Evolutionary conservation across 2,888 invertebrate genomes (phyloP), one percentile per base, ranked within the genome.

Genomic region (Baronia brevicornis): DNA sequence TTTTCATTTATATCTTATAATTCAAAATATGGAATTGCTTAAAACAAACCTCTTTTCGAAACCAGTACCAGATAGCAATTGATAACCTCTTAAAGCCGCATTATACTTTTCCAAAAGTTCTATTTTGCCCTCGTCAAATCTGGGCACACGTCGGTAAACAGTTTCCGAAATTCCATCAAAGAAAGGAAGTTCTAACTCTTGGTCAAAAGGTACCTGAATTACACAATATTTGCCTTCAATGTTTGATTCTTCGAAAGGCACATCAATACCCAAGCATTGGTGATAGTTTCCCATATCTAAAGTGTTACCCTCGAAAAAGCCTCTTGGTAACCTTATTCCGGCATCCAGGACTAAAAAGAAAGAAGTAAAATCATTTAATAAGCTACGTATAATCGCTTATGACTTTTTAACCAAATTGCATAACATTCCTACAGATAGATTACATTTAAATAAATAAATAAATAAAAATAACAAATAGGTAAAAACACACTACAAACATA

Each of bases 191-290:
- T 12, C 26, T 33, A 36, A 39, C 12, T 33, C 42, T 29, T 44
- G 39, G 28, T 10, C 25, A n/a, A 8, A 29, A 2, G 41, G 60
- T 2, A 64, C 44, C 1, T 17, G 21, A 9, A 66, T 61, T 15
- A 64, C 45, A 19, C 74, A 73, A 29, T 60, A 67, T 38, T 69
- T 69, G 3, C 68, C 67, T 41, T 56, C 46, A 1, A 67, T 48
- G 5, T 44, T 26, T 27, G 40, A 40, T 3, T 43, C 43, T 17
- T 41, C 31, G 3, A 34, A 11, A 5, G 35, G 33, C 10, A 54
- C 40, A 2, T 40, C 43, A 9, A 67, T 57, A 2, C 39, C 48
- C 4, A 68, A 39, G 18, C 69, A 68, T 50, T 61, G 63, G 17
- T 54, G 46, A 27, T 65, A 68, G 43, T 58, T 63, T 3, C 67